Conservation (phyloP, 2,888 invertebrate species). For the Actias luna region DNA sequence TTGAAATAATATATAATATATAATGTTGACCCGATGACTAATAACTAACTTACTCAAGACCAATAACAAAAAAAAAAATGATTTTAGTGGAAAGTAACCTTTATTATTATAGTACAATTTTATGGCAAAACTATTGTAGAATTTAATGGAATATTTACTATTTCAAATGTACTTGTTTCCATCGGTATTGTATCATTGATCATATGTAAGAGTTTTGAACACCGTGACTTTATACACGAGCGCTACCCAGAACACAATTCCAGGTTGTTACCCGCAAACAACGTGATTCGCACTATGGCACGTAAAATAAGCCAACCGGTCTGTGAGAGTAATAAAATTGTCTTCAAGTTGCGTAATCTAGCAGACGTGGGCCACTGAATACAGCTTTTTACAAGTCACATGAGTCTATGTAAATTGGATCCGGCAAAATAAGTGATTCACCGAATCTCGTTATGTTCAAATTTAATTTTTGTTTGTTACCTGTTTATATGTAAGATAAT, state of each 20-base stretch:
- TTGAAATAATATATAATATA: too few species aligned
- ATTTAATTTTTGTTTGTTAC: constrained; percentile 15
- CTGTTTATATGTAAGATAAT: neutral
- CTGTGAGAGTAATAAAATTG: constrained; percentile 30
- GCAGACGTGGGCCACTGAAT: constrained; percentile 14
- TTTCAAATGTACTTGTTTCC: too few species aligned
- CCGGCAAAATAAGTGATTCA: constrained; percentile 30
- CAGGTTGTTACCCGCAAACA: constrained; percentile 23
- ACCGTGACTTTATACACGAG: neutral
- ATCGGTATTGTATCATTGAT: too few species aligned
- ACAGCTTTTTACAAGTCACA: constrained; percentile 24
- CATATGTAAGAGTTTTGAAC: too few species aligned
- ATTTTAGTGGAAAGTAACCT: too few species aligned
- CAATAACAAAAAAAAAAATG: too few species aligned
- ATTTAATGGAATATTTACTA: too few species aligned
- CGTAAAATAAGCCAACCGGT: constrained; percentile 47
- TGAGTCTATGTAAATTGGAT: constrained; percentile 32
- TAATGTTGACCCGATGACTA: too few species aligned
- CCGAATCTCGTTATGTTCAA: constrained; percentile 19
- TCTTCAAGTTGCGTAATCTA: constrained; percentile 38
- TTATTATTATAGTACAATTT: too few species aligned
- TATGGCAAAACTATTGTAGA: too few species aligned
- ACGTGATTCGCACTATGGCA: constrained; percentile 49
- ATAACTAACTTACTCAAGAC: too few species aligned
- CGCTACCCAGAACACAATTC: constrained; percentile 1